phyloP scores from a whole-genome alignment of 2,113 vertebrate species.

The Hucho hucho region DNA sequence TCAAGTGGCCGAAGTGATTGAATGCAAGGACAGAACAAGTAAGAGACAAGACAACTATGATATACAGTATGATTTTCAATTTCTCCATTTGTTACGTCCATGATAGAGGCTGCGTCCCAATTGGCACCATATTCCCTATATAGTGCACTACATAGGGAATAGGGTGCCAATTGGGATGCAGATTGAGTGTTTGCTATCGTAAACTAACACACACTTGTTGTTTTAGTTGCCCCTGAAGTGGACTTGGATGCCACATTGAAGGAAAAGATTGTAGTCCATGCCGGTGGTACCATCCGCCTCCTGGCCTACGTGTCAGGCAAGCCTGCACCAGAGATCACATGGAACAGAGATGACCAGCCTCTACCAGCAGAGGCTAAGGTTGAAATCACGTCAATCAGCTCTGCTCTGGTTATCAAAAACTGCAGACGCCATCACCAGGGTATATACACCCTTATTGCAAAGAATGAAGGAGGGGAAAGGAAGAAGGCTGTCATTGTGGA shows the following conservation, averaged over 20 bases:
- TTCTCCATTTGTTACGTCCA: not conserved
- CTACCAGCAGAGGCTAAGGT: constrained; percentile 89
- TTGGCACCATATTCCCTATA: not conserved
- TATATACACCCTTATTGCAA: constrained; percentile 90
- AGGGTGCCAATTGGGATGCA: too few relatives aligned
- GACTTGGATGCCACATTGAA: constrained; percentile 92
- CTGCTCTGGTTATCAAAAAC: constrained; percentile 92
- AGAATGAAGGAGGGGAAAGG: constrained; percentile 94
- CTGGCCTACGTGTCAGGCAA: constrained; percentile 97
- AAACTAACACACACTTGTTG: not conserved
- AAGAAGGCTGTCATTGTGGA: constrained; percentile 85
- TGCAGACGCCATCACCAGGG: constrained; percentile 93
- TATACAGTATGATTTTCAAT: constrained; percentile 9
- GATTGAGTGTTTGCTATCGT: not conserved
- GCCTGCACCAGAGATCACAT: constrained; percentile 86
- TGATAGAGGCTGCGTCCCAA: not conserved
- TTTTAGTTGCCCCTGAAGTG: constrained; percentile 89
- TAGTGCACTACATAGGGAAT: not conserved
- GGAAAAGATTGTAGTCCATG: constrained; percentile 96
- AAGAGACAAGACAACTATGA: constrained; percentile 52
- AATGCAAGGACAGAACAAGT: constrained; percentile 96
- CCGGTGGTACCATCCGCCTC: constrained; percentile 93
- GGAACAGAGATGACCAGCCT: constrained; percentile 84
- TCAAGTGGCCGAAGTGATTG: constrained; percentile 87
- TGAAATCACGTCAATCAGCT: constrained; percentile 93